Base-by-base conservation (phyloP, 2,797 vertebrate genomes). In the Cryptoblepharus egeriae region DNA sequence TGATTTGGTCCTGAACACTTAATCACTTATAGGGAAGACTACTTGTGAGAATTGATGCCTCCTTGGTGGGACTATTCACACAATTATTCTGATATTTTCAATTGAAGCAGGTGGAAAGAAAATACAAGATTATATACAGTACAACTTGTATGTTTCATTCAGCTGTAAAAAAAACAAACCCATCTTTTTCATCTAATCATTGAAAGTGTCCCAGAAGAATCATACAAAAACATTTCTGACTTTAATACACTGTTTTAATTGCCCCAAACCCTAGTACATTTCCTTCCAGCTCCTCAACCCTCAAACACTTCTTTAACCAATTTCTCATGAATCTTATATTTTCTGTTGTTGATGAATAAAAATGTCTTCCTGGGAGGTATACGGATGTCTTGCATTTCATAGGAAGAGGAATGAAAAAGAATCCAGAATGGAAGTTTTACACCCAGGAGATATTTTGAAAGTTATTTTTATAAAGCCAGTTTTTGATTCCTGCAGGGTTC, bases 401-500 rank as follows among this genome's bases (percentile, higher is more conserved):
- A 49, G 52, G n/a, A 76, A 42, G 5, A 83, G 49, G 26, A 37
- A 60, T 7, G 10, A 74, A 90, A 90, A 87, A 87, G 72, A 88
- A 89, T 75, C 72, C 78, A 86, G 74, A 92, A 87, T 58, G 65
- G 70, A 68, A 68, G 37, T 72, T 91, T 89, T 91, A 91, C 92
- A 88, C 63, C 58, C 80, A 86, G 84, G 84, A 90, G 81, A 45
- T 52, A 52, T 87, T 90, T 91, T 87, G 88, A 88, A 92, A 87
- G 75, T 78, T 89, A 86, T 88, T 85, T 91, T 89, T 91, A 84
- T 71, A 87, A 93, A 91, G 81, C 83, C 60, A 82, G 83, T 82
- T 70, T 0, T 90, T 91, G 77, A 86, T 81, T 87, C 77, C 92
- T 92, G 63, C 88, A 89, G 88, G 75, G 76, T 89, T 94, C 88